phyloP scores from a whole-genome alignment of 1,140 invertebrate species.

The Prorops nasuta region DNA sequence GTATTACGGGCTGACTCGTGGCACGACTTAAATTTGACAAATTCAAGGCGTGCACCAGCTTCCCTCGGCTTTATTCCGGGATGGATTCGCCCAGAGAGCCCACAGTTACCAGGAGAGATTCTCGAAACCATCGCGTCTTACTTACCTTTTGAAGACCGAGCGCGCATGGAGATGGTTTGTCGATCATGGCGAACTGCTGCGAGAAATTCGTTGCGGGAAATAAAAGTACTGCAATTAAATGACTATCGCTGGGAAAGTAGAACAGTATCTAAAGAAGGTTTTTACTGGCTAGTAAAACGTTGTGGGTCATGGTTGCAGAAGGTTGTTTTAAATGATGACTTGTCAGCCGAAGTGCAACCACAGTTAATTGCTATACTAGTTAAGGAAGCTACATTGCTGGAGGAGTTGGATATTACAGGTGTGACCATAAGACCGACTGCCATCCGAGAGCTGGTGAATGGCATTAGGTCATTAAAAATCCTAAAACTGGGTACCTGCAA shows the following conservation, averaged over 20 bases:
- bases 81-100: too few species aligned
- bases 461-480: not conserved
- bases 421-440: not conserved
- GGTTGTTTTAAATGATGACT: not conserved
- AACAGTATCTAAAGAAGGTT: not conserved
- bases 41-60: too few species aligned
- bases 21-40: too few species aligned
- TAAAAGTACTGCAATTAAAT: not conserved
- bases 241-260: not conserved
- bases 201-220: not conserved
- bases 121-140: not conserved
- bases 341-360: not conserved
- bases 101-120: not conserved
- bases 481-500: not conserved
- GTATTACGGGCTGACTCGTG: too few species aligned
- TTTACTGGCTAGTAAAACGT: not conserved
- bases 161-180: not conserved
- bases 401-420: not conserved
- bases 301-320: not conserved
- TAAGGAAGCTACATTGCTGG: not conserved
- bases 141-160: not conserved
- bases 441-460: not conserved
- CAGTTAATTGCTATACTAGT: not conserved
- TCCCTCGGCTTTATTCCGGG: too few species aligned
- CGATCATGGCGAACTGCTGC: not conserved